These are phyloP conservation scores for Zosterops pallidus DNA, from an alignment of 2,113 vertebrate species.

Conservation along the genomic window DNA sequence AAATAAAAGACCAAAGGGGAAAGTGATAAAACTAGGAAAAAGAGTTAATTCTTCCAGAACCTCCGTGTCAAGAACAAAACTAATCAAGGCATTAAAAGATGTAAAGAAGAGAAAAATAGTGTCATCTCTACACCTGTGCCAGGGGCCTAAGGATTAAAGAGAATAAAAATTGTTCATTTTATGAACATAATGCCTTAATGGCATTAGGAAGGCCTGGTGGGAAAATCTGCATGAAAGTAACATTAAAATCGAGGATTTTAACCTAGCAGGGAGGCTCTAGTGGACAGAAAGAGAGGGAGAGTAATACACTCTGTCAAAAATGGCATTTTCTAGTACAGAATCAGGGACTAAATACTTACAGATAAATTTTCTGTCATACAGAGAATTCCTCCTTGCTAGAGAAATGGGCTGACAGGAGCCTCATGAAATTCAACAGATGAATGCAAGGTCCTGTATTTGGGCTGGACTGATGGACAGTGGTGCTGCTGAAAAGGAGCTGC, in stretches of 20 bases:
- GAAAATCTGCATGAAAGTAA: constrained; percentile 25
- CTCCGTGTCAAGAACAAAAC: neutral
- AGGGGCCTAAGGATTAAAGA: constrained; percentile 2
- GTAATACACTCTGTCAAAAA: neutral
- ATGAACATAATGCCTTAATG: constrained; percentile 25
- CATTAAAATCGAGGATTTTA: constrained; percentile 29
- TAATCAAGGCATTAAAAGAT: constrained; percentile 10
- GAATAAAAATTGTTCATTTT: constrained; percentile 28
- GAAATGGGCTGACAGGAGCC: neutral
- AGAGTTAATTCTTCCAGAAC: neutral
- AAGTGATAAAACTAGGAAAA: neutral
- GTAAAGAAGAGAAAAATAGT: neutral
- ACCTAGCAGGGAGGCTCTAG: neutral
- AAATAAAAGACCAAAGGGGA: neutral
- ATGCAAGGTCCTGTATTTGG: neutral
- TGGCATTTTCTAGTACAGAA: neutral
- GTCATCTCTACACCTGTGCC: neutral
- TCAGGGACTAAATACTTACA: neutral
- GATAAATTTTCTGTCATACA: neutral
- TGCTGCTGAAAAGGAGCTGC: neutral
- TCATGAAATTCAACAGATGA: neutral
- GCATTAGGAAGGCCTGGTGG: constrained; percentile 21
- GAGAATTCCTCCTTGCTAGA: neutral
- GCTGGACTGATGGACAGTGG: neutral
- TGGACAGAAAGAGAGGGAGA: neutral